Evolutionary conservation across 2,888 invertebrate genomes (phyloP).

Genomic region (Diachrysia chrysitis): DNA sequence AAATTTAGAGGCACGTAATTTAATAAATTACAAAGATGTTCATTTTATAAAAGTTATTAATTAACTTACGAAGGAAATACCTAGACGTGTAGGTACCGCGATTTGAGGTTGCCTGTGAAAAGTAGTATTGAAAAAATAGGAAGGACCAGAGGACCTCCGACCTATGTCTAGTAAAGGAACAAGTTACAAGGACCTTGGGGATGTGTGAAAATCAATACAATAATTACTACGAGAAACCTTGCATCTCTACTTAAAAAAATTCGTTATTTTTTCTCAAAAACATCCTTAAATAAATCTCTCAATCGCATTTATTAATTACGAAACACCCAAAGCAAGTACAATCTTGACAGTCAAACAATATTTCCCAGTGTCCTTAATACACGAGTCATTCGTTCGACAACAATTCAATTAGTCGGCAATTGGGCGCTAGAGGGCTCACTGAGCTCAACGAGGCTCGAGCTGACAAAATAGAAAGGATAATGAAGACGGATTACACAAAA

Average conservation of each 20-base stretch:
- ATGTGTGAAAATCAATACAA: too few species aligned
- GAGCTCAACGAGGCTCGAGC: conserved; percentile 59
- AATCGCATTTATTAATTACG: background rate
- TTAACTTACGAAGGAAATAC: too few species aligned
- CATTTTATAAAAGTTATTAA: too few species aligned
- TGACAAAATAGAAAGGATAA: conserved; percentile 69
- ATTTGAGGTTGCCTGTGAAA: too few species aligned
- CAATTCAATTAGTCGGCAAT: conserved; percentile 73
- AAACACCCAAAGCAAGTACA: conserved; percentile 8
- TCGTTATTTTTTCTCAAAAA: background rate
- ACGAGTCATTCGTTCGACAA: conserved; percentile 60
- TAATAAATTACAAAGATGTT: too few species aligned
- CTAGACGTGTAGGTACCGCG: too few species aligned
- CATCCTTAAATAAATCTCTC: background rate
- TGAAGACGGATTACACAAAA: conserved; percentile 73
- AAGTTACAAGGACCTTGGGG: too few species aligned
- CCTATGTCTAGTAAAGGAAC: too few species aligned
- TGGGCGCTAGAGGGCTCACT: conserved; percentile 53
- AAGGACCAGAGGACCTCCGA: too few species aligned
- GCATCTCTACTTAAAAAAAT: background rate
- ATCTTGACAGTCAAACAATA: conserved; percentile 14
- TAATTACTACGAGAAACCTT: background rate
- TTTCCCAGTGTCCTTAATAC: conserved; percentile 29
- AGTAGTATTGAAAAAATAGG: too few species aligned
- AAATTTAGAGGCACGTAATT: background rate